Evolutionary conservation across 1,140 invertebrate species (phyloP), one percentile per base, ranked within the genome.

Genomic region (Saccostrea echinata): DNA sequence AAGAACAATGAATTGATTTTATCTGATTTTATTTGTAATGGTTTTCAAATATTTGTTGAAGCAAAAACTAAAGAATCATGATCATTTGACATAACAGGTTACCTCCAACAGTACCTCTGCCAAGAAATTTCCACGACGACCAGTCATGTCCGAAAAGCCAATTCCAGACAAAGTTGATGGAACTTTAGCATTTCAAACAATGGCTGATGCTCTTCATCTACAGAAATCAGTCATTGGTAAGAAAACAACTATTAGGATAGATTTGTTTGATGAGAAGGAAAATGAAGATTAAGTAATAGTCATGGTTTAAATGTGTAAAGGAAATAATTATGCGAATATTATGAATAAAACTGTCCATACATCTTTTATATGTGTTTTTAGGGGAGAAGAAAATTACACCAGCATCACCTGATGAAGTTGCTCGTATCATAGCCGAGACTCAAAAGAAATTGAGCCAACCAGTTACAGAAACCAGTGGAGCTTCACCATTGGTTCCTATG

Each of bases 161-260:
- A 64, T 85, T 51, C 33, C 61, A 16, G 53, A 24, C n/a, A 86
- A 84, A 11, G 16, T 82, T 61, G n/a, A 30, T 21, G 88, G 87
- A 30, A 71, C 86, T 12, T 86, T 90, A 51, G 90, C 93, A 27
- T 94, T 94, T 92, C 92, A 94, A 55, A 93, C 93, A 18, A 93
- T 94, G 16, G 93, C 93, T 61, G 93, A 94, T 86, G 93, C 93
- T 27, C 84, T 94, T 64, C 92, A 92, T 88, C 89, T 94, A 18
- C 93, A 94, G 88, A 91, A 91, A 88, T 93, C 93, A 88, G 93
- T 94, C 24, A 94, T 94, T 88, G 93, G 93, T 94, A 87, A 86
- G 87, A 76, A 13, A 76, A 52, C n/a, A 35, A 71, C 13, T 21
- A 51, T 43, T 61, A 43, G 43, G 1, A 43, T 43, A 43, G 6